Evolutionary conservation across 2,888 invertebrate species (phyloP).

Genomic region (Lepidochitona cinerea): DNA sequence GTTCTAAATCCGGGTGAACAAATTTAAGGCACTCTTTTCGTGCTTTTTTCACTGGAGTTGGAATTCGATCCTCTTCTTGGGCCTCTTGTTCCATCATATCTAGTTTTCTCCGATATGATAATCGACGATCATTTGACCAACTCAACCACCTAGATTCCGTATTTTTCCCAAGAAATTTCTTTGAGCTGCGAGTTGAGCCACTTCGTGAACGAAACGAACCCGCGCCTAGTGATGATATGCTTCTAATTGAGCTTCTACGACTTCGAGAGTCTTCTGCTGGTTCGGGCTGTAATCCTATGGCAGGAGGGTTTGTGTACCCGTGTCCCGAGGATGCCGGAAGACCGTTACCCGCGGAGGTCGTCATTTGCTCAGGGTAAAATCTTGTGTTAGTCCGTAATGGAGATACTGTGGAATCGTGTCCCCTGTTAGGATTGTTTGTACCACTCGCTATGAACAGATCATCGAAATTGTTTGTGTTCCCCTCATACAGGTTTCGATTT

Average conservation of each 20-base stretch:
- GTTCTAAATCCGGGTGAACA: conserved; percentile 58
- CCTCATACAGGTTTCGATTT: neutral
- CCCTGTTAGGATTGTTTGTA: neutral
- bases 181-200: conserved; percentile 28
- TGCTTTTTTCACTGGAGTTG: conserved; percentile 68
- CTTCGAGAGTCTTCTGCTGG: conserved; percentile 50
- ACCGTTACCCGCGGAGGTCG: neutral
- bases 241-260: conserved; percentile 29
- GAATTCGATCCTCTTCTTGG: conserved; percentile 51
- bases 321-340: conserved; percentile 3
- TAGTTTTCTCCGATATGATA: conserved; percentile 56
- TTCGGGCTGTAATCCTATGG: conserved; percentile 39
- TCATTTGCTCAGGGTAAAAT: neutral
- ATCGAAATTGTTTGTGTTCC: conserved; percentile 12
- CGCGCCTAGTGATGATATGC: conserved; percentile 31
- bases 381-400: neutral
- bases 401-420: neutral
- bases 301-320: neutral
- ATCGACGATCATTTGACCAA: conserved; percentile 58
- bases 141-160: conserved; percentile 54
- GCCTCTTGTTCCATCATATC: conserved; percentile 55
- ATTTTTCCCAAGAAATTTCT: conserved; percentile 40
- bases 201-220: conserved; percentile 49
- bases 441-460: conserved; percentile 10
- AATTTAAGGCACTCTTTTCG: conserved; percentile 62